These are phyloP conservation scores for Ancistrus triradiatus DNA, from an alignment of 2,113 vertebrate genomes.

Conservation along the genomic window DNA sequence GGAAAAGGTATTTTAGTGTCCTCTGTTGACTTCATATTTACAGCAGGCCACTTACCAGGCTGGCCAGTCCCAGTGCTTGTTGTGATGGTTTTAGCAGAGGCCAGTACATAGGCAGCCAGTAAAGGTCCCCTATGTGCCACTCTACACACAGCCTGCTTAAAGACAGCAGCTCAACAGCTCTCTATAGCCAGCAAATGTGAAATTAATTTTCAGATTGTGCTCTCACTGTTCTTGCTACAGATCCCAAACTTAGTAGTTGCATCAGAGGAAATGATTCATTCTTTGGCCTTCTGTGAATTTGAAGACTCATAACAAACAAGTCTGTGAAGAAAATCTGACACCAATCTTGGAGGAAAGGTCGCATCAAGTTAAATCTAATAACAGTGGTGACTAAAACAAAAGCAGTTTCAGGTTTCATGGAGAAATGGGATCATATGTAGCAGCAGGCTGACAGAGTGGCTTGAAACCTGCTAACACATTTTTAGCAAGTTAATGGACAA, in stretches of 20 bases:
- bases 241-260: conserved; percentile 36
- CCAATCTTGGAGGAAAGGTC: conserved; percentile 1
- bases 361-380: conserved; percentile 15
- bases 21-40: conserved; percentile 36
- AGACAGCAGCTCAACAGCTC: conserved; percentile 3
- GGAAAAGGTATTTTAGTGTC: not conserved
- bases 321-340: conserved; percentile 19
- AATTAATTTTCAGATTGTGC: conserved; percentile 26
- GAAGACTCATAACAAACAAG: conserved; percentile 28
- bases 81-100: conserved; percentile 46
- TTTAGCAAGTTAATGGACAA: no score
- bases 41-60: conserved; percentile 18
- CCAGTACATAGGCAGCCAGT: conserved; percentile 20
- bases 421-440: conserved; percentile 4
- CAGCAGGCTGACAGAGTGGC: not conserved
- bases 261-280: conserved; percentile 14
- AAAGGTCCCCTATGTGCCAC: conserved; percentile 23
- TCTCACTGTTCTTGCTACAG: conserved; percentile 10
- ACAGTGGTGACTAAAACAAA: conserved; percentile 8
- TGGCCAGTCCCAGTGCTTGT: conserved; percentile 9
- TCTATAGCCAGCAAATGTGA: no score
- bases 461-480: not conserved
- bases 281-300: conserved; percentile 26
- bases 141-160: conserved; percentile 22
- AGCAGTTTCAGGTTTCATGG: conserved; percentile 2